These are phyloP conservation scores for Conger conger DNA, from an alignment of 2,113 vertebrate species.

Conservation along the genomic window DNA sequence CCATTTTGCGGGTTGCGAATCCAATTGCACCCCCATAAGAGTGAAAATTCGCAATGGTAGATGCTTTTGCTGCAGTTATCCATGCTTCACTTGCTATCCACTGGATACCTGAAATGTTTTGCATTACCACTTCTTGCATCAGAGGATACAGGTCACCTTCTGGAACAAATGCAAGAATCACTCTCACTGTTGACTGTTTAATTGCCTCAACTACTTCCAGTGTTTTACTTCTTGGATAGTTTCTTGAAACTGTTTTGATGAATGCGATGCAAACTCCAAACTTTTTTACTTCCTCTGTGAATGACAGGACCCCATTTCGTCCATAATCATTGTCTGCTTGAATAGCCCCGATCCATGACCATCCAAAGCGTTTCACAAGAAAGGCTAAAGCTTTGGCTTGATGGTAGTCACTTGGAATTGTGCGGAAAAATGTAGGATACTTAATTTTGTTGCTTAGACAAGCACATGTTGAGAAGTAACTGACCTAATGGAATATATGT, in stretches of 20 bases:
- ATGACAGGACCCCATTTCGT: conserved; percentile 63
- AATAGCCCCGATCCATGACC: conserved; percentile 72
- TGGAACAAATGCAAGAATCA: conserved; percentile 68
- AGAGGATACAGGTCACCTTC: conserved; percentile 71
- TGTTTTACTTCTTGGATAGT: conserved; percentile 54
- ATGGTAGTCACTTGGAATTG: conserved; percentile 67
- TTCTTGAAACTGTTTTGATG: conserved; percentile 64
- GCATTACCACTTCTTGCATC: conserved; percentile 63
- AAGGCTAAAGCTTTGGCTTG: conserved; percentile 72
- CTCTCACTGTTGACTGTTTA: conserved; percentile 63
- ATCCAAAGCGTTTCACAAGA: conserved; percentile 65
- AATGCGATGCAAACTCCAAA: conserved; percentile 68
- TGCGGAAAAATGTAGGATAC: conserved; percentile 72
- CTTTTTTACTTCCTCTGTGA: conserved; percentile 62
- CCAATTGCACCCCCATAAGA: conserved; percentile 66
- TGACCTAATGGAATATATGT: conserved; percentile 61
- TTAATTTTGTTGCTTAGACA: conserved; percentile 68
- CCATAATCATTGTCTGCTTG: conserved; percentile 72
- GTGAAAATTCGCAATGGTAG: conserved; percentile 61
- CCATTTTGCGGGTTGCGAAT: conserved; percentile 68
- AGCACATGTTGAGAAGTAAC: conserved; percentile 72
- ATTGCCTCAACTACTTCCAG: conserved; percentile 66
- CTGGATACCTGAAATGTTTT: conserved; percentile 74
- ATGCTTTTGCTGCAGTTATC: conserved; percentile 61
- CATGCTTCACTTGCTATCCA: conserved; percentile 77